phyloP scores from a whole-genome alignment of 2,888 invertebrate genomes.

The Cephus nigrinus region DNA sequence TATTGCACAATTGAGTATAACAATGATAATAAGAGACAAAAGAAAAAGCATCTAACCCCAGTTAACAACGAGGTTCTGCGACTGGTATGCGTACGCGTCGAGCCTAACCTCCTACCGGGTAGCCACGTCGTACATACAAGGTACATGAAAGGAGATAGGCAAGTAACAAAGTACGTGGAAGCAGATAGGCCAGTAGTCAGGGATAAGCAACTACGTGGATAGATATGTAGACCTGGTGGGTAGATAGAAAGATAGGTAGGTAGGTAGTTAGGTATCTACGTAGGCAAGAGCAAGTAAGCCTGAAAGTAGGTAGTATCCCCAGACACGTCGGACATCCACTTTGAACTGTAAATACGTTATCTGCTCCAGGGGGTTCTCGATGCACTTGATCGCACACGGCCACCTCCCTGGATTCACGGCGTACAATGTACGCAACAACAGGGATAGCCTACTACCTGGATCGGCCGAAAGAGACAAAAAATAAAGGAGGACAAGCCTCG shows the following conservation, averaged over 20 bases:
- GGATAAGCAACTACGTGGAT: not conserved
- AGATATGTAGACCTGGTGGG: not conserved
- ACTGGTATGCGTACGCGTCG: not conserved
- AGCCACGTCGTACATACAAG: not conserved
- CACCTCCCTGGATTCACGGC: conserved; percentile 21
- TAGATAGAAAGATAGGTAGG: too few relatives aligned
- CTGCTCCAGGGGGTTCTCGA: conserved; percentile 42
- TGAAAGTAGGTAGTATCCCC: not conserved
- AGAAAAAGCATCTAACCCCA: not conserved
- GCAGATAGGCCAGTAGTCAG: not conserved
- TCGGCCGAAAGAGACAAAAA: not conserved
- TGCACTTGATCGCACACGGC: conserved; percentile 47
- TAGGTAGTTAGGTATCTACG: not conserved
- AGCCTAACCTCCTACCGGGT: not conserved
- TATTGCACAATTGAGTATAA: not conserved
- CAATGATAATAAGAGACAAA: not conserved
- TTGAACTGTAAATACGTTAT: conserved; percentile 51
- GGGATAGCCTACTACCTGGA: not conserved
- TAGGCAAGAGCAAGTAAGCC: not conserved
- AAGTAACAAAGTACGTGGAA: not conserved
- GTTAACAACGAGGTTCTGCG: not conserved
- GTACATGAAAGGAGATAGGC: not conserved
- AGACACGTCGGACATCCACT: conserved; percentile 35
- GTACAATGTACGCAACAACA: not conserved
- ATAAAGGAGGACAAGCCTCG: not conserved